Conservation (phyloP, 2,113 vertebrate species). For the Aphyosemion australe region DNA sequence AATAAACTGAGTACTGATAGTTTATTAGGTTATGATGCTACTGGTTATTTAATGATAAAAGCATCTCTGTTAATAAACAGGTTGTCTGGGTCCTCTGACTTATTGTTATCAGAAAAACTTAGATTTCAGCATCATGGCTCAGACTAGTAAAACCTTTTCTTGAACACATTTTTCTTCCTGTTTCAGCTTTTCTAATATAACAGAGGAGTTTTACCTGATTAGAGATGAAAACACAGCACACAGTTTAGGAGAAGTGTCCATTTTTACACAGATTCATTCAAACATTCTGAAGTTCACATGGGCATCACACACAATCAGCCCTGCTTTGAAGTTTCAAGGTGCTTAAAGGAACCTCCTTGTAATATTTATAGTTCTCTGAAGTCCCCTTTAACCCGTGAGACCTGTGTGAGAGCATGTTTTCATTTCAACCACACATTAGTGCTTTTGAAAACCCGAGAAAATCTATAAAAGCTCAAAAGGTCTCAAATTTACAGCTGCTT, state of each 20-base stretch:
- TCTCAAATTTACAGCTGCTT: not conserved
- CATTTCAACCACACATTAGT: not conserved
- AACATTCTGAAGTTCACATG: conserved; percentile 2
- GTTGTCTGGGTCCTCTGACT: too few species aligned
- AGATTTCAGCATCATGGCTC: too few species aligned
- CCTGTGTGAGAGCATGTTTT: not conserved
- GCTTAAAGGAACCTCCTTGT: not conserved
- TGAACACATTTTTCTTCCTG: too few species aligned
- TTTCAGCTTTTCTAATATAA: too few species aligned
- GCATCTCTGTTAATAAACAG: too few species aligned
- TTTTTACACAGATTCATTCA: conserved; percentile 1
- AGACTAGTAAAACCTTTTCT: too few species aligned
- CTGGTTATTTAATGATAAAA: too few species aligned
- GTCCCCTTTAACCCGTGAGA: not conserved
- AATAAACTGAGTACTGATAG: too few species aligned
- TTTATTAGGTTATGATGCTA: too few species aligned
- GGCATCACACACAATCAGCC: not conserved
- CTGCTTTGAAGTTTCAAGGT: not conserved
- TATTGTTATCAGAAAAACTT: too few species aligned
- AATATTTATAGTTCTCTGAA: not conserved
- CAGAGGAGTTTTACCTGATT: too few species aligned
- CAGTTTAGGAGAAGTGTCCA: not conserved
- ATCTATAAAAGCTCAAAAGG: not conserved
- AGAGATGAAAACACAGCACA: not conserved
- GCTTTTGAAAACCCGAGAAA: not conserved